Percentiles rank a stretch among this genome's conserved stretches.
Conservation (phyloP, 2,113 vertebrate genomes). For the Antechinus flavipes region DNA sequence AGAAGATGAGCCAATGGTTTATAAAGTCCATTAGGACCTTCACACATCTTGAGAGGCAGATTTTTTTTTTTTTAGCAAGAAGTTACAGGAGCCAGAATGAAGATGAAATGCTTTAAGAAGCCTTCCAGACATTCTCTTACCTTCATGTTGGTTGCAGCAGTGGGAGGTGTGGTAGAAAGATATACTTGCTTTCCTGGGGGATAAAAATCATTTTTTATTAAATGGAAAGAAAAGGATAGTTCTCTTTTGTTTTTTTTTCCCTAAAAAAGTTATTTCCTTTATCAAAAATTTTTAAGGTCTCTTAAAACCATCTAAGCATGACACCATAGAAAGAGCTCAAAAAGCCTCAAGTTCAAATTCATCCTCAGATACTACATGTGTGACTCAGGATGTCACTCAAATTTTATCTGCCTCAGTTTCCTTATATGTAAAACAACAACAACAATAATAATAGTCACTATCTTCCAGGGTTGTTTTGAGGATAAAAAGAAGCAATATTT, state of each 20-base stretch:
- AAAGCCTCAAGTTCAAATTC: not conserved
- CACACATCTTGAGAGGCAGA: fast-evolving
- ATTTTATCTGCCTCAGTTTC: not conserved
- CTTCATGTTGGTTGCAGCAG: constrained; percentile 54
- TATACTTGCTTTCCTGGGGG: constrained; percentile 78
- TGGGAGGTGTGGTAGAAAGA: constrained; percentile 58
- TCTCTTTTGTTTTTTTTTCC: not conserved
- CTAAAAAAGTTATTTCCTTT: not conserved
- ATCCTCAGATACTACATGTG: not conserved
- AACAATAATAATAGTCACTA: not conserved
- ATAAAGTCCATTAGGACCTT: fast-evolving
- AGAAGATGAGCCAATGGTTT: fast-evolving
- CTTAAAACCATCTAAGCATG: not conserved
- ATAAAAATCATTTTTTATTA: fast-evolving
- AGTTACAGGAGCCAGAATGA: not conserved
- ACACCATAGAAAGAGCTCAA: not conserved
- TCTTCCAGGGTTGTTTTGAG: not conserved
- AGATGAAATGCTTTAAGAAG: not conserved
- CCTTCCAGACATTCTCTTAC: constrained; percentile 72
- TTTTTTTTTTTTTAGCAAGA: not conserved
- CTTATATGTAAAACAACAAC: not conserved
- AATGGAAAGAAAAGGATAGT: not conserved
- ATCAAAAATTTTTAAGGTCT: no score
- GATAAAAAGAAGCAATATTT: not conserved
- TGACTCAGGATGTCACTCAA: not conserved